phyloP scores from a whole-genome alignment of 1,140 invertebrate genomes.

The Matsumurasca onukii region DNA sequence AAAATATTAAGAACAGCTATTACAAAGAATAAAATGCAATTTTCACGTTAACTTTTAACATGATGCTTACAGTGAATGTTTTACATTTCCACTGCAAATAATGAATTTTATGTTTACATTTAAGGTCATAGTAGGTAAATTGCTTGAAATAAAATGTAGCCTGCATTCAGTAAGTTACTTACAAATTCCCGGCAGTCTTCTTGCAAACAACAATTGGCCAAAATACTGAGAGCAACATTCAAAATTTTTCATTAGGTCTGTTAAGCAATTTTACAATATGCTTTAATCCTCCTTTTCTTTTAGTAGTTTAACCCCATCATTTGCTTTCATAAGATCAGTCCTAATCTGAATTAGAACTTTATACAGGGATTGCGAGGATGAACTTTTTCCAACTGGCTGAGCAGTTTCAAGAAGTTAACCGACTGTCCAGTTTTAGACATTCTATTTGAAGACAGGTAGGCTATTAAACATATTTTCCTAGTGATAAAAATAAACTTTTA shows the following conservation, averaged over 20 bases:
- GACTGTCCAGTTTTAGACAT: constrained; percentile 23
- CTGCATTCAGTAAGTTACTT: constrained; percentile 26
- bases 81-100: no score
- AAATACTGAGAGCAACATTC: constrained; percentile 40
- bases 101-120: no score
- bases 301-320: constrained; percentile 33
- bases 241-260: constrained; percentile 40
- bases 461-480: no score
- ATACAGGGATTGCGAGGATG: constrained; percentile 3
- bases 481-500: no score
- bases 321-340: constrained; percentile 35
- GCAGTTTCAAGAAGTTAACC: neutral
- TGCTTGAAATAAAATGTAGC: no score
- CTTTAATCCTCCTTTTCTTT: constrained; percentile 36
- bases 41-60: no score
- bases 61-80: no score
- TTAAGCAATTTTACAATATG: constrained; percentile 37
- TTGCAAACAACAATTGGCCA: constrained; percentile 40
- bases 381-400: constrained; percentile 14
- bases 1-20: no score
- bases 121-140: no score
- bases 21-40: no score
- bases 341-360: constrained; percentile 36
- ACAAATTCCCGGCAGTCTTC: constrained; percentile 39
- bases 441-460: no score